phyloP scores from a whole-genome alignment of 2,113 vertebrate species.

The Archocentrus centrarchus region DNA sequence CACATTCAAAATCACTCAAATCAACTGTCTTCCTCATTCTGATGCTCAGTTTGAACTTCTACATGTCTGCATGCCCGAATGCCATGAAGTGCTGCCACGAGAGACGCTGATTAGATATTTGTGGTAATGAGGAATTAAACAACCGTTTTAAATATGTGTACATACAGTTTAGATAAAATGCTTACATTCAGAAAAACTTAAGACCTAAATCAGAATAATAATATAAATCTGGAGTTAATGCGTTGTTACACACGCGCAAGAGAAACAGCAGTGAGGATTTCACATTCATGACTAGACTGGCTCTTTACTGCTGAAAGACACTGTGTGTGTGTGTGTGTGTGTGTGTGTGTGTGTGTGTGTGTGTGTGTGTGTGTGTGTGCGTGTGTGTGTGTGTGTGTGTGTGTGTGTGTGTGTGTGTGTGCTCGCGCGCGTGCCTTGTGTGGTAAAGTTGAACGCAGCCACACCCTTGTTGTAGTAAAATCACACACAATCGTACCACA shows the following conservation, averaged over 20 bases:
- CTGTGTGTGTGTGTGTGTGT: not conserved
- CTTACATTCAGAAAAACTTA: not conserved
- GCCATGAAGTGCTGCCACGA: no score
- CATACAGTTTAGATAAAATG: no score
- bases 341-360: not conserved
- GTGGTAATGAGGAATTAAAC: no score
- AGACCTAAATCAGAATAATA: not conserved
- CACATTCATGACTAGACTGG: conserved; percentile 17
- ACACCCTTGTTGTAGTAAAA: conserved; percentile 60
- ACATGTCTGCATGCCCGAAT: not conserved
- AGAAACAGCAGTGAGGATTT: conserved; percentile 6
- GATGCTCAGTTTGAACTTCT: no score
- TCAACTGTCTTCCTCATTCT: no score
- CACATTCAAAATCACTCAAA: no score
- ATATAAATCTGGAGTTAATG: not conserved
- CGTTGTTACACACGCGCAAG: not conserved
- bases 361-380: not conserved
- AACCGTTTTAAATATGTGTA: no score
- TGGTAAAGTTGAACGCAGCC: conserved; percentile 13
- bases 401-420: no score
- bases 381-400: not conserved
- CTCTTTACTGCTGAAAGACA: not conserved
- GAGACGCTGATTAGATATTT: no score
- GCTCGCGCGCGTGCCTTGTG: not conserved
- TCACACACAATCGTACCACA: conserved; percentile 33